phyloP scores from a whole-genome alignment of 2,113 vertebrate genomes.

The Leucopsar rothschildi region DNA sequence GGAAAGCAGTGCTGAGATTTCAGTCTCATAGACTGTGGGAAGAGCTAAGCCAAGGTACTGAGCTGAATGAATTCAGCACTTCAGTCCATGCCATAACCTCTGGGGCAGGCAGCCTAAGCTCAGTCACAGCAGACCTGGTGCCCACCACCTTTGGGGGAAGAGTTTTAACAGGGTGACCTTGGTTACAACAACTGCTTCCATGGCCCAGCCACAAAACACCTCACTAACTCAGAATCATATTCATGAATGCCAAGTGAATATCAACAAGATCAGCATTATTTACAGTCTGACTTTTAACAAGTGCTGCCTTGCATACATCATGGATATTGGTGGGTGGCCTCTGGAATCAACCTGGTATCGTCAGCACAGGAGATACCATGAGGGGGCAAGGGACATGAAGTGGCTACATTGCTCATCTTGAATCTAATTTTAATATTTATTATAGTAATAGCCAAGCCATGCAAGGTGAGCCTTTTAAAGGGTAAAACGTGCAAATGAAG shows the following conservation, averaged over 20 bases:
- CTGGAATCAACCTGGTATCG: not conserved
- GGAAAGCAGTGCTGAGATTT: not conserved
- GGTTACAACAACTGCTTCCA: not conserved
- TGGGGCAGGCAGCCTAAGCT: not conserved
- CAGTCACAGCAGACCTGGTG: not conserved
- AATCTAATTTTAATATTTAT: conserved; percentile 61
- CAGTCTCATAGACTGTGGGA: fast-evolving
- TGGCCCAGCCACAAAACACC: not conserved
- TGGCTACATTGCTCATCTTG: conserved; percentile 36
- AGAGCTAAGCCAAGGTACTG: not conserved
- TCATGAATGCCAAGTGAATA: conserved; percentile 49
- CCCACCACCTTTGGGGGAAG: not conserved
- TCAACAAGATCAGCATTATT: conserved; percentile 60
- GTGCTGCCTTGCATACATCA: conserved; percentile 28
- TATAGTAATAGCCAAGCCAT: conserved; percentile 33
- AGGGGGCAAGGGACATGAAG: conserved; percentile 42
- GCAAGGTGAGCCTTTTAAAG: conserved; percentile 62
- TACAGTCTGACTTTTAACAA: conserved; percentile 44
- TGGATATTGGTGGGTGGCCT: conserved; percentile 17
- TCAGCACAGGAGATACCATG: not conserved
- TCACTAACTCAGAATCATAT: not conserved
- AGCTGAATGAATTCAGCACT: not conserved
- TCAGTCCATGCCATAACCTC: not conserved
- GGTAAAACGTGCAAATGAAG: conserved; percentile 61
- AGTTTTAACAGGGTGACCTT: not conserved